Conservation (phyloP, 2,797 vertebrate species). For the Sphaeramia orbicularis region DNA sequence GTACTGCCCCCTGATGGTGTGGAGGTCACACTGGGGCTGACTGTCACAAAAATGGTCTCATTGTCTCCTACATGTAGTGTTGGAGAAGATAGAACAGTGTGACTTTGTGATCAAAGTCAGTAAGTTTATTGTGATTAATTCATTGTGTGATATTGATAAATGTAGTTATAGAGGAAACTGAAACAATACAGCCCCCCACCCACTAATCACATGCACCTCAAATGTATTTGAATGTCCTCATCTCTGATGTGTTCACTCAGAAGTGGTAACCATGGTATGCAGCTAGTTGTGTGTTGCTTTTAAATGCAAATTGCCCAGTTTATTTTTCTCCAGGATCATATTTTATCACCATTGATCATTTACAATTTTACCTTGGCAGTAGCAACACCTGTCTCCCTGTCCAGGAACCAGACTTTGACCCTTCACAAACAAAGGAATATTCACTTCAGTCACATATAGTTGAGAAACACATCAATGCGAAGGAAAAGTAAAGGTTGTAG, state of each 20-base stretch:
- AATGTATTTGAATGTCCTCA: not conserved
- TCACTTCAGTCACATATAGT: not conserved
- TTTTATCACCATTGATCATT: conserved; percentile 6
- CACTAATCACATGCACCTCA: no score
- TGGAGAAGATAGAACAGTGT: not conserved
- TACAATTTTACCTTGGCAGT: conserved; percentile 74
- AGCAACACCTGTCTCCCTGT: conserved; percentile 85
- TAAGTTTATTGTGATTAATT: no score
- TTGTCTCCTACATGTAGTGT: conserved; percentile 59
- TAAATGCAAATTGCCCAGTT: not conserved
- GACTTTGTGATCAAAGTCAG: not conserved
- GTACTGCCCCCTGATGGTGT: conserved; percentile 57
- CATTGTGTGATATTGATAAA: no score
- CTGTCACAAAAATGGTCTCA: conserved; percentile 48
- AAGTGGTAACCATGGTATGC: not conserved
- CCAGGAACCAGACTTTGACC: conserved; percentile 84
- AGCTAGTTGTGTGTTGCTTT: not conserved
- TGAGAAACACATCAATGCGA: not conserved
- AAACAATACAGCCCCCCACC: not conserved
- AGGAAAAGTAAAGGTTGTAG: conserved; percentile 7
- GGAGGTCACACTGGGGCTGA: conserved; percentile 63
- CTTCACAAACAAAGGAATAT: conserved; percentile 72
- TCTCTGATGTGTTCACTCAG: not conserved
- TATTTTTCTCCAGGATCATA: not conserved
- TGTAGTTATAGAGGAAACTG: not conserved